Percentiles rank a stretch among this genome's conserved stretches.
phyloP scores from a whole-genome alignment of 2,888 invertebrate species.

The Allophyes oxyacanthae region DNA sequence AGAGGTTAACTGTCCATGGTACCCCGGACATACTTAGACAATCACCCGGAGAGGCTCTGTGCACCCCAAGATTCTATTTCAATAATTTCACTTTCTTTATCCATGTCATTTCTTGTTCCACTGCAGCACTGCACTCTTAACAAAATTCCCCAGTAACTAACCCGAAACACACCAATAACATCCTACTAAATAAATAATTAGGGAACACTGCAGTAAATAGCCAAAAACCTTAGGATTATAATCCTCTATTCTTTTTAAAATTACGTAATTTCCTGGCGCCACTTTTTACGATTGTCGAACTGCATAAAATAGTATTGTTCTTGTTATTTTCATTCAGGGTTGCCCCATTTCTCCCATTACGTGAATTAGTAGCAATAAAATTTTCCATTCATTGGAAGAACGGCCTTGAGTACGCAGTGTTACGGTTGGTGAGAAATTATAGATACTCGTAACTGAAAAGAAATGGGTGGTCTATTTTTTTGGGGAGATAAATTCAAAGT shows the following conservation, averaged over 20 bases:
- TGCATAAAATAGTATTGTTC: conserved; percentile 68
- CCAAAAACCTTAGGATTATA: conserved; percentile 22
- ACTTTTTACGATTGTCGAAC: conserved; percentile 55
- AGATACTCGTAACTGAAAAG: background rate
- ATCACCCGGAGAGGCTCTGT: too few relatives aligned
- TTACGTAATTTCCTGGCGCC: conserved; percentile 70
- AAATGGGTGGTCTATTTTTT: background rate
- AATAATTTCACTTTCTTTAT: conserved; percentile 1
- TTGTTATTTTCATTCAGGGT: conserved; percentile 70
- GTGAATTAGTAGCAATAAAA: conserved; percentile 77
- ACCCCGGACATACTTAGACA: too few relatives aligned
- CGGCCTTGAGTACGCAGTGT: conserved; percentile 14
- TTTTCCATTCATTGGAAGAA: conserved; percentile 68
- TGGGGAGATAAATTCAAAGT: too few relatives aligned
- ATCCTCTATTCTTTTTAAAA: conserved; percentile 33
- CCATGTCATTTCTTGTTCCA: background rate
- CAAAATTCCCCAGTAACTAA: conserved; percentile 2
- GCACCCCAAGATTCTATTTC: too few relatives aligned
- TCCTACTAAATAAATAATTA: conserved; percentile 27
- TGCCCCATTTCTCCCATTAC: conserved; percentile 64
- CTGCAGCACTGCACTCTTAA: background rate
- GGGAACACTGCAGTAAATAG: conserved; percentile 13
- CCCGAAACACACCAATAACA: conserved; percentile 4
- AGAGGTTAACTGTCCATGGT: too few relatives aligned
- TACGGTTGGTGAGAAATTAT: conserved; percentile 4